These are phyloP conservation scores for Dryoscopus gambensis DNA, from an alignment of 2,113 vertebrate genomes.

Conservation along the genomic window DNA sequence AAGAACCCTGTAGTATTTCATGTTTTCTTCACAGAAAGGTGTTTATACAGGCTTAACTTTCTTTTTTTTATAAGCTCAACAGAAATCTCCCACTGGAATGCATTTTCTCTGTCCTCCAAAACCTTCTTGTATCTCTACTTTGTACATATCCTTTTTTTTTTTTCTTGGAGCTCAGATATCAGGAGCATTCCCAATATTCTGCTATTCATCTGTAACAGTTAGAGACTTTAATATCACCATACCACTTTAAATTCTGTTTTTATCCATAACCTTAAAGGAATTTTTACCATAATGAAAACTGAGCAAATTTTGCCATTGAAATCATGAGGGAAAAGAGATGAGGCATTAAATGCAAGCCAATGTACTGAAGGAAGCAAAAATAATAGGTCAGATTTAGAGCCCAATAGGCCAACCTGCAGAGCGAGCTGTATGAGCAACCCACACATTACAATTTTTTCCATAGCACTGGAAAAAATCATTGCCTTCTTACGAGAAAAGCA, in stretches of 20 bases:
- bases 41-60: slow-evolving; percentile 17
- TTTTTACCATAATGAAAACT: neutral
- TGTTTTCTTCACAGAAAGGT: neutral
- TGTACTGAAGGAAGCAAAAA: neutral
- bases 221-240: neutral
- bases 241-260: neutral
- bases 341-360: neutral
- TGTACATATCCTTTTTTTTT: neutral
- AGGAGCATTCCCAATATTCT: neutral
- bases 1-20: neutral
- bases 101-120: neutral
- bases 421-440: neutral
- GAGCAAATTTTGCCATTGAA: neutral
- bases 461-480: neutral
- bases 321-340: neutral
- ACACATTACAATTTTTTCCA: neutral
- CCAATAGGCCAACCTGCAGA: neutral
- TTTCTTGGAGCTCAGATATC: neutral
- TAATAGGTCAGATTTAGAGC: neutral
- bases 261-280: neutral
- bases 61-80: neutral
- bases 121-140: neutral
- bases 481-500: neutral
- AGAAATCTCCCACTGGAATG: neutral
- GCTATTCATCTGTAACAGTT: neutral